Percentiles rank a stretch among this genome's conserved stretches.
These are phyloP conservation scores for Anguilla pacifica DNA, from an alignment of 2,797 vertebrate genomes.

Conservation along the genomic window DNA sequence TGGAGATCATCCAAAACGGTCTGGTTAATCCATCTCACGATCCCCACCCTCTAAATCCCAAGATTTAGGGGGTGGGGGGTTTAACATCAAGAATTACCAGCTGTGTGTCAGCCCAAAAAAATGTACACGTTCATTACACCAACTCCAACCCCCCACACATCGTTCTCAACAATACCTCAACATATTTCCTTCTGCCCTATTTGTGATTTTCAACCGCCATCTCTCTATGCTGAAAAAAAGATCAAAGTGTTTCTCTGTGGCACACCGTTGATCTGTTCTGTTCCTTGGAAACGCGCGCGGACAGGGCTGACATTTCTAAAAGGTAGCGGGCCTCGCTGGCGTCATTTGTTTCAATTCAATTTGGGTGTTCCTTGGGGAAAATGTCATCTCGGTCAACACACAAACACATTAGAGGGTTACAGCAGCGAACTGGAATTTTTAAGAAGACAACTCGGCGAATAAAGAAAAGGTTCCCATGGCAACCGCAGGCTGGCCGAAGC, in stretches of 20 bases:
- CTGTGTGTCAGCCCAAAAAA: neutral
- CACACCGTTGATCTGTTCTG: neutral
- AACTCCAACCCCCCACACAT: too few species aligned
- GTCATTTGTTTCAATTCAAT: constrained; percentile 32
- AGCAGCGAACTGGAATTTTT: constrained; percentile 19
- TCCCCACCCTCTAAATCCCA: neutral
- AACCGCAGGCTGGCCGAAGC: constrained; percentile 10
- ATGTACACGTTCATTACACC: neutral
- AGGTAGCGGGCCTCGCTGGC: neutral
- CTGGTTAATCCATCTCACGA: neutral
- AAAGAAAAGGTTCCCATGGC: constrained; percentile 33
- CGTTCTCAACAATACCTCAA: neutral
- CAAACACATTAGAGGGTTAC: constrained; percentile 22
- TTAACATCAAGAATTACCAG: neutral
- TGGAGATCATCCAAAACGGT: neutral
- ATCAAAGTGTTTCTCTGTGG: neutral
- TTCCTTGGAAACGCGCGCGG: neutral
- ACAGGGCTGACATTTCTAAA: neutral
- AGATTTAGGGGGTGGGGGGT: neutral
- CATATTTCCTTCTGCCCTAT: too few species aligned
- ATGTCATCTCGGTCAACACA: constrained; percentile 1
- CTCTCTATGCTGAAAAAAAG: neutral
- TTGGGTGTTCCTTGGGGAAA: neutral
- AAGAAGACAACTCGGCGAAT: constrained; percentile 13
- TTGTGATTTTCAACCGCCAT: neutral